Base-by-base conservation (phyloP, 1,140 invertebrate species). In the Drosophila pallidifrons region DNA sequence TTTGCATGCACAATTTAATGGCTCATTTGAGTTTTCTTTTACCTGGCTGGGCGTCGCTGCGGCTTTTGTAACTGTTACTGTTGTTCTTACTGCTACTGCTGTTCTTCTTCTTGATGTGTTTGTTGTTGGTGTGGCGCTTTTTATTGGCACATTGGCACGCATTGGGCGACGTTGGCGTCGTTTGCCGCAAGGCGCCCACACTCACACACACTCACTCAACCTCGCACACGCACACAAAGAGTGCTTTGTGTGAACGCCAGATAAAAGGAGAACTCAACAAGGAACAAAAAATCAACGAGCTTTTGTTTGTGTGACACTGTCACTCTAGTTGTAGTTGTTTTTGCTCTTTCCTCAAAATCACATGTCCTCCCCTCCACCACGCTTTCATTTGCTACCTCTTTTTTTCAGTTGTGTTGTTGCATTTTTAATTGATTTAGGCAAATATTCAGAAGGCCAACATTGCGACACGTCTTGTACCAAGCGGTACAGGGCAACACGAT, bases 91-190 rank as follows among this genome's bases (percentile, higher is more conserved):
- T 49, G 59, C 45, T 47, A 46, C 11, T 58, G 35, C 6, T 68
- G 43, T 49, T 49, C 25, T 38, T 49, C 58, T 47, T 68, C 25
- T 16, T 55, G 35, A 45, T 65, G 30, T 13, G 51, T 30, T 30
- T 71, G 51, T 35, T 66, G 63, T 55, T 67, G 70, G 32, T 38
- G 54, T 51, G 70, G 46, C 38, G 38, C 38, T 45, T 73, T 72
- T 66, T 66, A 52, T 78, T 78, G 65, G 75, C 71, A 75, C 71
- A 69, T 70, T 15, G 60, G 52, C 61, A 65, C 49, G 35, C 60
- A 71, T 63, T 64, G 35, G 58, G 38, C 57, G 46, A 41, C 51
- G 32, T 46, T 38, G 46, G 16, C 46, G 70, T n/a, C 54, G 28
- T 13, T 13, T 59, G 67, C 60, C 32, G 38, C 35, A 54, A 35